A percentile compares a stretch with the other conserved stretches of the same genome.
phyloP scores from a whole-genome alignment of 2,797 vertebrate species.

The Clamator glandarius region DNA sequence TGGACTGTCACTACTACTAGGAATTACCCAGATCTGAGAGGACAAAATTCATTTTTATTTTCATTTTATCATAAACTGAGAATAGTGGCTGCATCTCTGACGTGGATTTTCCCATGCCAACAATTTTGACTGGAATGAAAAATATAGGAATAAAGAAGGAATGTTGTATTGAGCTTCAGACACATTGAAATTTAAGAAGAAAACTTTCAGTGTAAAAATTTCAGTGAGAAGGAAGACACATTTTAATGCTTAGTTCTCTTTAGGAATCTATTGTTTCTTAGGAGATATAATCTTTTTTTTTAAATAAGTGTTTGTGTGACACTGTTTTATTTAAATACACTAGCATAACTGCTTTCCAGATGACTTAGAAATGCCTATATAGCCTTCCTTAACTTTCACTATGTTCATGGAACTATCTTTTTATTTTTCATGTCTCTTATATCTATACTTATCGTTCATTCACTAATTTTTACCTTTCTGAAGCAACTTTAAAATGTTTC shows the following conservation, averaged over 20 bases:
- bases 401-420: neutral
- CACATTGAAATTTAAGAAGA: neutral
- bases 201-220: neutral
- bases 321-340: constrained; percentile 17
- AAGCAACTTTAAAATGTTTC: neutral
- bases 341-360: constrained; percentile 11
- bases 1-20: neutral
- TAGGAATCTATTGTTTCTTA: constrained; percentile 5
- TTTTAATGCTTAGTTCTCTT: neutral
- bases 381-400: neutral
- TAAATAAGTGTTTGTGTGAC: neutral
- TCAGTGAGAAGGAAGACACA: neutral
- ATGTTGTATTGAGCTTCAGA: neutral
- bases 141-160: neutral
- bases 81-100: neutral
- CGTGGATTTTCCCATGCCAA: neutral
- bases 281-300: neutral
- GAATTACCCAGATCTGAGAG: neutral
- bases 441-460: neutral
- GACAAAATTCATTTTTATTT: neutral
- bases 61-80: neutral
- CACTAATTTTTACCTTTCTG: neutral
- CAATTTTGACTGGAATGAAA: neutral
- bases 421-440: constrained; percentile 14
- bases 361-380: constrained; percentile 21